Conservation (phyloP, 2,113 vertebrate species). For the Isichthys henryi region DNA sequence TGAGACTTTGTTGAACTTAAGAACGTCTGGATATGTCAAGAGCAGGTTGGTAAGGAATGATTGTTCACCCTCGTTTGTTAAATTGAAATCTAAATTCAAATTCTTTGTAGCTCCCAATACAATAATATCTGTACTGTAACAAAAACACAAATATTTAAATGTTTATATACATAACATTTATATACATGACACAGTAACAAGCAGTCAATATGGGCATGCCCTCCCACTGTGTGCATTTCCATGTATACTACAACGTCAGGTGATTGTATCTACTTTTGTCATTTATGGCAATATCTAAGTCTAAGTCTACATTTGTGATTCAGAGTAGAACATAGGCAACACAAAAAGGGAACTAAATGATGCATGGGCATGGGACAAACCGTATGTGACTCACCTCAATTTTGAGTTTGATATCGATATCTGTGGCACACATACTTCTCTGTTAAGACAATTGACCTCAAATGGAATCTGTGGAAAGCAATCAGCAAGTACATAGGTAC, state of each 20-base stretch:
- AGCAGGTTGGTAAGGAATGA: constrained; percentile 38
- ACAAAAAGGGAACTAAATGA: not conserved
- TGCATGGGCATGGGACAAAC: not conserved
- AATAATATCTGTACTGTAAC: constrained; percentile 23
- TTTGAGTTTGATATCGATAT: constrained; percentile 32
- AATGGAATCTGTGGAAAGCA: constrained; percentile 31
- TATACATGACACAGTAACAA: not conserved
- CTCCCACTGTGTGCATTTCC: not conserved
- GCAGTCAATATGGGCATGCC: not conserved
- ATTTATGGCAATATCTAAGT: not conserved
- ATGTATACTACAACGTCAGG: not conserved
- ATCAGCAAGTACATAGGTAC: not conserved
- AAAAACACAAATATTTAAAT: not conserved
- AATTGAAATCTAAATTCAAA: constrained; percentile 30
- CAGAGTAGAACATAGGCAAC: not conserved
- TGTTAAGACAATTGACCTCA: constrained; percentile 24
- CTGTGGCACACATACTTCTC: constrained; percentile 1
- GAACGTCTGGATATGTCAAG: constrained; percentile 35
- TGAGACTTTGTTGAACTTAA: constrained; percentile 23
- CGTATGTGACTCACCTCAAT: constrained; percentile 31
- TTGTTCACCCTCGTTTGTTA: constrained; percentile 29
- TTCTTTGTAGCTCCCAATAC: constrained; percentile 32
- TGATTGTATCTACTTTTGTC: not conserved
- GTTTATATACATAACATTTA: not conserved
- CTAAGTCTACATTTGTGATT: not conserved